These are phyloP conservation scores for Xyliphius kryptos DNA, from an alignment of 2,113 vertebrate genomes.

Conservation along the genomic window DNA sequence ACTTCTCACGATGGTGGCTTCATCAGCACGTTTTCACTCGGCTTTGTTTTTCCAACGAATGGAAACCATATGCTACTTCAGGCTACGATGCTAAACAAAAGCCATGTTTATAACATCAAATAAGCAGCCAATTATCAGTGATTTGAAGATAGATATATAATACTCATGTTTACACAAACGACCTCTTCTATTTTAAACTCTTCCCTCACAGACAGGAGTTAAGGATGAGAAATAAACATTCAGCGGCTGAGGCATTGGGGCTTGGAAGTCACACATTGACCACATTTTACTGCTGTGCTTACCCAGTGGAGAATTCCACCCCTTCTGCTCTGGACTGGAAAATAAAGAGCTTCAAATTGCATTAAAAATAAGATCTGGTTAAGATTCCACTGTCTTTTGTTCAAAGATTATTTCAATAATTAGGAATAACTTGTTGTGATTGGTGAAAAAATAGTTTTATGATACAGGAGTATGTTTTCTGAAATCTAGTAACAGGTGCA, in stretches of 20 bases:
- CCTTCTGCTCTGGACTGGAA: slow-evolving; percentile 33
- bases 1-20: slow-evolving; percentile 6
- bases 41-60: slow-evolving; percentile 16
- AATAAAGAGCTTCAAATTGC: slow-evolving; percentile 22
- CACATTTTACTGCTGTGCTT: slow-evolving; percentile 36
- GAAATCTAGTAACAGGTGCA: too few relatives aligned
- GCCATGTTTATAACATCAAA: slow-evolving; percentile 39
- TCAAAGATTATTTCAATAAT: too few relatives aligned
- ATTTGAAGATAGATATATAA: slow-evolving; percentile 41
- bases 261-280: slow-evolving; percentile 37
- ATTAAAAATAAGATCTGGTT: neutral
- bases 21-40: slow-evolving; percentile 18
- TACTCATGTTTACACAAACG: slow-evolving; percentile 30
- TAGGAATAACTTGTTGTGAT: too few relatives aligned
- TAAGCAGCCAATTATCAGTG: slow-evolving; percentile 38
- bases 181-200: slow-evolving; percentile 22
- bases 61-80: slow-evolving; percentile 22
- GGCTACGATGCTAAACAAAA: slow-evolving; percentile 30
- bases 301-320: slow-evolving; percentile 13
- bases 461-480: too few relatives aligned
- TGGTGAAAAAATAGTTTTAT: too few relatives aligned
- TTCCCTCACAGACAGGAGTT: slow-evolving; percentile 31
- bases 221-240: slow-evolving; percentile 40
- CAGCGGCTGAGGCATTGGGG: slow-evolving; percentile 20
- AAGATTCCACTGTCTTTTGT: neutral